Base-by-base conservation (phyloP, 2,113 vertebrate species). In the Pyxicephalus adspersus region DNA sequence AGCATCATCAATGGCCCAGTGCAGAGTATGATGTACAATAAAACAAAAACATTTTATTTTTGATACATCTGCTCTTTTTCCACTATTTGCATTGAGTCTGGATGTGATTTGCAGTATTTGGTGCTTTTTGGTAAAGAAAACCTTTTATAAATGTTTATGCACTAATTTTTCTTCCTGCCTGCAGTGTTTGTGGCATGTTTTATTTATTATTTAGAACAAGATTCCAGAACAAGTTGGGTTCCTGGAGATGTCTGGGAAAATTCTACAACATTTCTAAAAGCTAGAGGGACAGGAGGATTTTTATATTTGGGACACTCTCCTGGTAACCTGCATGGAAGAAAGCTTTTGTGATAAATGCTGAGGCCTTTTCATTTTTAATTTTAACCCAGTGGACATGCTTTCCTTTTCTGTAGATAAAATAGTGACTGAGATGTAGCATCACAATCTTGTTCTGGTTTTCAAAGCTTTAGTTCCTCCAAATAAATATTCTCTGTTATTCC, bases 151-250 rank as follows among this genome's bases (percentile, higher is more conserved):
- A 19, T 26, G 3, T 23, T 0, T 60, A 29, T 5, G 20, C 0
- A 6, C 25, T 61, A 28, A 8, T n/a, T 15, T 45, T 0, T 19
- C 13, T 23, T 54, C 25, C 57, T 38, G 25, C 38, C 8, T 16
- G 52, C 84, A 83, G 77, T 22, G 18, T 4, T 75, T 20, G 80
- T 55, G 70, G 52, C 77, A 84, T 73, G 0, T 0, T 26, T 83
- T 17, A 65, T 29, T 82, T 63, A 68, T 83, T 70, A 70, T 80
- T 54, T 18, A 50, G 74, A 80, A 1, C 76, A 0, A 0, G 0
- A 0, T 2, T 4, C 13, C 64, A 31, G 20, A 20, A 28, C 45
- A 28, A 15, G 20, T 54, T 77, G 72, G 20, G 28, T n/a, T 52
- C 23, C 22, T 1, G n/a, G 7, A 26, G 76, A 66, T 38, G 28